Evolutionary conservation across 2,888 invertebrate genomes (phyloP), one percentile per base, ranked within the genome.

Genomic region (Drosophila stalkeri): DNA sequence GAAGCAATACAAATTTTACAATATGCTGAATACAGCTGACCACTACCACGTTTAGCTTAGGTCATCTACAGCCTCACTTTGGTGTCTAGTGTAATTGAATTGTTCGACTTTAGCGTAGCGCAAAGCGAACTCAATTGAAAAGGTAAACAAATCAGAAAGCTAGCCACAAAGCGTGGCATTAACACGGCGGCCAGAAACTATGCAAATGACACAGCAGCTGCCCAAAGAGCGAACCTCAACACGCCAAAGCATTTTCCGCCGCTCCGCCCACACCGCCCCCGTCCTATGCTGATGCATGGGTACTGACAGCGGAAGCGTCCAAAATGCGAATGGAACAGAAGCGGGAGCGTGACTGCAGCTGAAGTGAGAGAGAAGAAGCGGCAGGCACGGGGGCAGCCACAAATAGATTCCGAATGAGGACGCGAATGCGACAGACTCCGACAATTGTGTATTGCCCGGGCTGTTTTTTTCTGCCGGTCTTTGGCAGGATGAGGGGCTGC

Each of bases 231-330:
- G 82, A 80, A 71, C 66, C 69, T 68, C 47, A 39, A 55, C 72
- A 60, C 63, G 71, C 64, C 68, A 86, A 74, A 86, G 77, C 71
- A 79, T 86, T 86, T 72, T 72, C 79, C 52, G 18, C 11, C 12
- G n/a, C n/a, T 16, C 55, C n/a, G 31, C 23, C 46, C 31, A 6
- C n/a, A 8, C 94, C 63, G 93, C 93, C 12, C n/a, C 92, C 44
- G 0, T 3, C 55, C 41, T 31, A 39, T 27, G 55, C 41, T 31
- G 55, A 41, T 41, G 55, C 27, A 55, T 55, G 55, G 41, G 43
- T 57, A 23, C 11, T 35, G 76, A 70, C 72, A 73, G 55, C 77
- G 98, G 95, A 93, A 97, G 97, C 81, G 96, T 94, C 78, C 80
- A 82, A 78, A 90, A 86, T 80, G 70, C 77, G 77, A 74, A 85